Base-by-base conservation (phyloP, 2,888 invertebrate species). In the Miltochrista miniata region DNA sequence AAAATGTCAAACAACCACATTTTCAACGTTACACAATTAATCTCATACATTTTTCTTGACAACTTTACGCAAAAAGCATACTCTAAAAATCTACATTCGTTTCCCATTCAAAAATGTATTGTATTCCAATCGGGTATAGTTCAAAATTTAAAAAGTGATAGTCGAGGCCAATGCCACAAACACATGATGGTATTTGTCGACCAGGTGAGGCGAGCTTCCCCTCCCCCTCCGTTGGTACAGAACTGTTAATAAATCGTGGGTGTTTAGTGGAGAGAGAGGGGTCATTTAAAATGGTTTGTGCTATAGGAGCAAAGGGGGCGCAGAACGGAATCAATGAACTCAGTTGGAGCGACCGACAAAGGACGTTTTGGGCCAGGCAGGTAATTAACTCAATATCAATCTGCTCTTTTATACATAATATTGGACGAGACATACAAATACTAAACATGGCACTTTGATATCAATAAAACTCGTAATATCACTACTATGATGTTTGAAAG, bases 301-400 rank as follows among this genome's bases (percentile, higher is more conserved):
- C 72, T 79, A 74, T 77, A 71, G 75, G 81, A 81, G 82, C 79
- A 81, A 81, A 81, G 87, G 78, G 66, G 87, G 86, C 84, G 83
- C 83, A 85, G 83, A 84, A 81, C 76, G 85, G 89, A 90, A 89
- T 90, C 90, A 90, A 89, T 90, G 90, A 90, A 90, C 90, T 88
- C 86, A 72, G 81, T 74, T 71, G 68, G 82, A 80, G 76, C 85
- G 87, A 79, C 88, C 87, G 88, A 87, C 88, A 88, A 90, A 87
- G 89, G 89, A 87, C 88, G 87, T 83, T 88, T 84, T 76, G 84
- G 77, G 77, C 70, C 81, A 81, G 81, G 73, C 86, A 89, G 87
- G 89, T 90, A 89, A 90, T 90, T 89, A 90, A 85, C 80, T 86
- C 83, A 87, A 89, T 89, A 88, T 86, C 83, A 84, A 84, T 83